A percentile compares a stretch with the other conserved stretches of the same genome.
Evolutionary conservation across 2,797 vertebrate genomes (phyloP).

Genomic region (Oreortyx pictus): DNA sequence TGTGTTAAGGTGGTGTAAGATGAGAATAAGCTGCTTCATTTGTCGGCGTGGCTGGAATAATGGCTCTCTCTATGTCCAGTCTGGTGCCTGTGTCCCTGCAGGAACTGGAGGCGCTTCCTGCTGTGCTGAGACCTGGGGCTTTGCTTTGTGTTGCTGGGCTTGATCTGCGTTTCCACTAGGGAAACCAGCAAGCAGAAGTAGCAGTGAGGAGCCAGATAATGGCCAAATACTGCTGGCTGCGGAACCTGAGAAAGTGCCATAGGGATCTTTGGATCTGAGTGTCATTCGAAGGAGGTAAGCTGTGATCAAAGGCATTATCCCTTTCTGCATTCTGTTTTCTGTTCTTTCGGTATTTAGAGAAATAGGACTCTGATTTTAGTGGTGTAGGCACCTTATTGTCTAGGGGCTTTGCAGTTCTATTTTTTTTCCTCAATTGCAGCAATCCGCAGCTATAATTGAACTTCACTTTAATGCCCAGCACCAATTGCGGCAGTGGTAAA

Average conservation of each 20-base stretch:
- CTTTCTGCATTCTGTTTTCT: background rate
- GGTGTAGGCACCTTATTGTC: background rate
- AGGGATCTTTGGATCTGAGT: background rate
- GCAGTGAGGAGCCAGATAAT: background rate
- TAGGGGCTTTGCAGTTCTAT: background rate
- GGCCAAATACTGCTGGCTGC: background rate
- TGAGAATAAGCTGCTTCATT: background rate
- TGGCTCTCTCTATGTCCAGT: background rate
- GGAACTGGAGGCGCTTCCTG: background rate
- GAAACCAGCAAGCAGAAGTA: background rate
- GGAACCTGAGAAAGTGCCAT: background rate
- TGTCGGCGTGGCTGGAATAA: background rate
- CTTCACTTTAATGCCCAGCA: background rate
- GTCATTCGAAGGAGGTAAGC: background rate
- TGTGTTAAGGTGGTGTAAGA: background rate
- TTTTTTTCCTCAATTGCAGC: background rate
- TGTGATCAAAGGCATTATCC: background rate
- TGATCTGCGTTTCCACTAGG: background rate
- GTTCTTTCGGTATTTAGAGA: background rate
- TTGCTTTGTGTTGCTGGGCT: background rate
- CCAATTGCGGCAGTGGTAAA: accelerated
- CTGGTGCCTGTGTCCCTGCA: accelerated
- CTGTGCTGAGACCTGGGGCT: accelerated
- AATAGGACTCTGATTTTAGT: background rate
- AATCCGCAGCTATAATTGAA: background rate